phyloP scores from a whole-genome alignment of 2,113 vertebrate species.

The Zeus faber region DNA sequence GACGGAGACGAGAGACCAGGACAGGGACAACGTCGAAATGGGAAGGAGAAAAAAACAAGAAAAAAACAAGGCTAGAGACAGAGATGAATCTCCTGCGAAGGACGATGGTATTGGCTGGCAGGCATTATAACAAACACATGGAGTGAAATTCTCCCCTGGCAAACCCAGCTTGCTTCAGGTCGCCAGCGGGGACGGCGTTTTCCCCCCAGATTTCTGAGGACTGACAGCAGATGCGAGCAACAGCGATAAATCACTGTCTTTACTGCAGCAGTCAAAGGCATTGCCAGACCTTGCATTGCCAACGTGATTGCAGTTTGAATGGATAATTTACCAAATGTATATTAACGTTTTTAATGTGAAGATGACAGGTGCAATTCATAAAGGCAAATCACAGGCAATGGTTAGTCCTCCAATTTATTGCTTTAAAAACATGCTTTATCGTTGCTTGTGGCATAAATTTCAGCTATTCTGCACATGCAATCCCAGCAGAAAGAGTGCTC shows the following conservation, averaged over 20 bases:
- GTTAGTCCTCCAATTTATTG: conserved; percentile 12
- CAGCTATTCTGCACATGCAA: conserved; percentile 8
- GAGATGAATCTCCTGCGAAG: conserved; percentile 28
- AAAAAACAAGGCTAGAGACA: too few species aligned
- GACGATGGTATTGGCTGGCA: conserved; percentile 15
- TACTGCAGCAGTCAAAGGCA: conserved; percentile 9
- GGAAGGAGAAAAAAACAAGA: too few species aligned
- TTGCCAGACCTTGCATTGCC: too few species aligned
- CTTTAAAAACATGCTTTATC: conserved; percentile 18
- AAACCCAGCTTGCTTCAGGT: not conserved
- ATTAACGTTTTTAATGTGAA: too few species aligned
- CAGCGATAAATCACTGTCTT: not conserved
- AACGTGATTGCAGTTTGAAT: too few species aligned
- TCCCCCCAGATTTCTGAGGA: conserved; percentile 13
- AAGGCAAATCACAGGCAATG: conserved; percentile 12
- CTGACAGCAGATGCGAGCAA: not conserved
- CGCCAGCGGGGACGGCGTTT: conserved; percentile 6
- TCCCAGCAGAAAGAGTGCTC: conserved; percentile 10
- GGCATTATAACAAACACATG: conserved; percentile 20
- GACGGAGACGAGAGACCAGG: not conserved
- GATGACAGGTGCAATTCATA: conserved; percentile 6
- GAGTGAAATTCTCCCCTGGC: conserved; percentile 16
- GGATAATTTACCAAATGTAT: conserved; percentile 16
- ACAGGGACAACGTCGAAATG: too few species aligned
- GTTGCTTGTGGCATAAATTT: conserved; percentile 14